phyloP scores from a whole-genome alignment of 2,888 invertebrate species.

The Noctuana brunneofusca region DNA sequence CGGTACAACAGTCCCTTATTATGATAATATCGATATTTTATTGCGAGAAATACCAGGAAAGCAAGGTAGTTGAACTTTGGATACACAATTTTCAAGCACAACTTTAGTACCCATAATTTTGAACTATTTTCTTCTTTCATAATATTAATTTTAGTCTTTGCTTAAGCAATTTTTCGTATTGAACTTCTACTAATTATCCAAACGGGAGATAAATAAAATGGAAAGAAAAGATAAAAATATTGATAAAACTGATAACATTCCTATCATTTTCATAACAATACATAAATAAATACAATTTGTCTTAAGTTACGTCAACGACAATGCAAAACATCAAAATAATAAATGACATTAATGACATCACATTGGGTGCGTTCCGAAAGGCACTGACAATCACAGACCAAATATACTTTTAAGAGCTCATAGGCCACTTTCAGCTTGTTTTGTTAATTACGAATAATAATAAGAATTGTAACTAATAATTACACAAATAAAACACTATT shows the following conservation, averaged over 20 bases:
- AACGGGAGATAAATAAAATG: background rate
- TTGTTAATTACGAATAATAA: too few species aligned
- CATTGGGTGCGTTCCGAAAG: too few species aligned
- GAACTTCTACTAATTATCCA: background rate
- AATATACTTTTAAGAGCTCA: too few species aligned
- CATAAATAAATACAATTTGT: too few species aligned
- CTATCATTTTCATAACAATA: conserved; percentile 2
- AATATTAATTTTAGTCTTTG: conserved; percentile 44
- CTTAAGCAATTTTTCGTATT: background rate
- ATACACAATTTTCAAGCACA: conserved; percentile 73
- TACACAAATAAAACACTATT: too few species aligned
- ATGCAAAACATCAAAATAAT: too few species aligned
- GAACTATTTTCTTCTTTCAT: conserved; percentile 63
- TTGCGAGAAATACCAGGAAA: conserved; percentile 70
- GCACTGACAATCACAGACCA: too few species aligned
- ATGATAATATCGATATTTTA: conserved; percentile 68
- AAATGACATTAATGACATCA: too few species aligned
- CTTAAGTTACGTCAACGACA: too few species aligned
- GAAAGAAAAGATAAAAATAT: conserved; percentile 22
- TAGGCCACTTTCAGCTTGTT: too few species aligned
- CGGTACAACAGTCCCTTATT: conserved; percentile 44
- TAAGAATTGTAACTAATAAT: too few species aligned
- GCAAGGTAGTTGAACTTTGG: conserved; percentile 73
- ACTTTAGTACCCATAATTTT: conserved; percentile 75
- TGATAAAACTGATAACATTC: conserved; percentile 24